Conservation (phyloP, 1,140 invertebrate species). For the Drosophila auraria region DNA sequence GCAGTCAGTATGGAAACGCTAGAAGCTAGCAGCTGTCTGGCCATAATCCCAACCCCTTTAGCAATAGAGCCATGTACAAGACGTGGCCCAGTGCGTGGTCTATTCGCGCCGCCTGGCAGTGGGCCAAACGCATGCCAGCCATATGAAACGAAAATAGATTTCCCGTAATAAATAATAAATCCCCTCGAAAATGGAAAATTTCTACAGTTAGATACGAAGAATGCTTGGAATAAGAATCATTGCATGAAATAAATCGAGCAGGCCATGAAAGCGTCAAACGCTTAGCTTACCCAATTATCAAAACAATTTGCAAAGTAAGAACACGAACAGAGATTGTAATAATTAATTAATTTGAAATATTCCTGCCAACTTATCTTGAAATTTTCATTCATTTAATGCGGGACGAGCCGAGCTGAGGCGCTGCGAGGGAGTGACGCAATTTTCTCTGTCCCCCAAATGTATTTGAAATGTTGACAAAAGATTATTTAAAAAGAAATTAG, state of each 20-base stretch:
- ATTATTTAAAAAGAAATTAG: slow-evolving; percentile 82
- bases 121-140: slow-evolving; percentile 70
- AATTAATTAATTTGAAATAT: slow-evolving; percentile 29
- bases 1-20: slow-evolving; percentile 47
- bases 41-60: slow-evolving; percentile 28
- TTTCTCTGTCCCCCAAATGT: slow-evolving; percentile 32
- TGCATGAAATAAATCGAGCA: slow-evolving; percentile 65
- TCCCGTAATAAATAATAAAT: slow-evolving; percentile 67
- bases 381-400: slow-evolving; percentile 42
- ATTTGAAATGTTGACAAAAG: slow-evolving; percentile 58
- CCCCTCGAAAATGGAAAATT: slow-evolving; percentile 66
- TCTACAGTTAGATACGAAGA: slow-evolving; percentile 39
- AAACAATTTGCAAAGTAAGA: slow-evolving; percentile 49
- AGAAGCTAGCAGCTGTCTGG: slow-evolving; percentile 58
- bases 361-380: slow-evolving; percentile 18
- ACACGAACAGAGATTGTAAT: slow-evolving; percentile 26
- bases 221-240: slow-evolving; percentile 54
- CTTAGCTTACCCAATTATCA: slow-evolving; percentile 46
- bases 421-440: slow-evolving; percentile 63
- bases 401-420: too few relatives aligned
- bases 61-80: slow-evolving; percentile 22
- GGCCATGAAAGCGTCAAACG: slow-evolving; percentile 31
- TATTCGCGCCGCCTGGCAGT: slow-evolving; percentile 39
- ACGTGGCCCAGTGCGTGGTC: slow-evolving; percentile 62
- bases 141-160: slow-evolving; percentile 67